Percentiles rank a stretch among this genome's conserved stretches.
Evolutionary conservation across 2,888 invertebrate species (phyloP).

Genomic region (Hipparchia sbordonii): DNA sequence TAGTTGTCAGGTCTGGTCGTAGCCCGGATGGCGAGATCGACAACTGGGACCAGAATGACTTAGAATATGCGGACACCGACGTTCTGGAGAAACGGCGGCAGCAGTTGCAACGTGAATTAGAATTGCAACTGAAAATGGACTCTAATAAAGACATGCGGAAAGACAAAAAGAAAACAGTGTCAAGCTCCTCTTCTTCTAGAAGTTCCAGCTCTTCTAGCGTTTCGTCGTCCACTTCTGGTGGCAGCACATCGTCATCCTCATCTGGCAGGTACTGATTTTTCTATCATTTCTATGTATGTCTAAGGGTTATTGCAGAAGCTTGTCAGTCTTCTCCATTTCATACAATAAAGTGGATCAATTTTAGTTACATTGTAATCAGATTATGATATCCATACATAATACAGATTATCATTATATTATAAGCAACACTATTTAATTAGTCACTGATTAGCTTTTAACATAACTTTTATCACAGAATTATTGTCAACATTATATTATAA

Average conservation of each 20-base stretch:
- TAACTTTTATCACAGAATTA: too few species aligned
- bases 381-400: too few species aligned
- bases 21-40: constrained; percentile 87
- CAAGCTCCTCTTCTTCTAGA: constrained; percentile 87
- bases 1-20: constrained; percentile 81
- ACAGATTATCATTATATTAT: too few species aligned
- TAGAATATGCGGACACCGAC: constrained; percentile 92
- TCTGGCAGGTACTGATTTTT: constrained; percentile 66
- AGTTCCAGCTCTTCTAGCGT: constrained; percentile 85
- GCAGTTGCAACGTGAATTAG: constrained; percentile 89
- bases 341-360: too few species aligned
- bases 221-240: constrained; percentile 86
- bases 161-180: constrained; percentile 86
- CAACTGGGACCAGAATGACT: constrained; percentile 90
- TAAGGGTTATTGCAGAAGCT: neutral
- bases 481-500: too few species aligned
- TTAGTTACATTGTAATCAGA: too few species aligned
- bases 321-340: neutral
- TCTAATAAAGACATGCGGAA: constrained; percentile 85
- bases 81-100: constrained; percentile 89
- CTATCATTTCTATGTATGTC: neutral
- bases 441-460: too few species aligned
- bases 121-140: constrained; percentile 90
- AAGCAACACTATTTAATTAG: too few species aligned
- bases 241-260: constrained; percentile 85